Evolutionary conservation across 2,797 vertebrate species (phyloP), one percentile per base, ranked within the genome.

Genomic region (Danio albolineatus): DNA sequence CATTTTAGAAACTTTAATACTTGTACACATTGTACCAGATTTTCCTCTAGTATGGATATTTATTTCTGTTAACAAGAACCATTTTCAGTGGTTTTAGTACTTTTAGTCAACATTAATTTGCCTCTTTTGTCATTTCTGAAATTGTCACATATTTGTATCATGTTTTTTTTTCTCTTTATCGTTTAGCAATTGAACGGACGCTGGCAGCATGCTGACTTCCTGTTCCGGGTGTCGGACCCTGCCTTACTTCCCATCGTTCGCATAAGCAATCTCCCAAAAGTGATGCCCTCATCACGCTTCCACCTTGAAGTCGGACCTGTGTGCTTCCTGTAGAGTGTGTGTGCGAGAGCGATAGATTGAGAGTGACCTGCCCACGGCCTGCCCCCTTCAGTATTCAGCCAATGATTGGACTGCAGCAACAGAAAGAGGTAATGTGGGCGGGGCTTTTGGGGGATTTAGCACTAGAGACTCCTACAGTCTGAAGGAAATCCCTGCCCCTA

Each of bases 301-400:
- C 96, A 97, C 90, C 95, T 99, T 6, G 98, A 99, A 94, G 95
- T 99, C 6, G 96, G 98, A 88, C 95, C 96, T 13, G 95, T 97
- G 2, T 99, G 98, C 91, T 99, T 98, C 92, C 94, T 98, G 87
- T 99, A 93, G 94, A 0, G 3, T 46, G 48, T 65, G 10, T 73
- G 51, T 46, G 54, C 59, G 69, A n/a, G 54, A 1, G 28, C 28
- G 28, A 28, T 28, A 28, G 28, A 28, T 28, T 28, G 3, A 1
- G 28, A 74, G 76, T 71, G 72, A 82, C 86, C 86, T 67, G 81
- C 76, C 89, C 85, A 85, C 83, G 77, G 48, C 79, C 86, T 70
- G 41, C 79, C 83, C 78, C 44, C 75, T 82, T 51, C 73, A 43
- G 83, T 83, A 89, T 84, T 88, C 87, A 89, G 86, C 89, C 88